Evolutionary conservation across 2,113 vertebrate genomes (phyloP).

Genomic region (Laterallus jamaicensis): DNA sequence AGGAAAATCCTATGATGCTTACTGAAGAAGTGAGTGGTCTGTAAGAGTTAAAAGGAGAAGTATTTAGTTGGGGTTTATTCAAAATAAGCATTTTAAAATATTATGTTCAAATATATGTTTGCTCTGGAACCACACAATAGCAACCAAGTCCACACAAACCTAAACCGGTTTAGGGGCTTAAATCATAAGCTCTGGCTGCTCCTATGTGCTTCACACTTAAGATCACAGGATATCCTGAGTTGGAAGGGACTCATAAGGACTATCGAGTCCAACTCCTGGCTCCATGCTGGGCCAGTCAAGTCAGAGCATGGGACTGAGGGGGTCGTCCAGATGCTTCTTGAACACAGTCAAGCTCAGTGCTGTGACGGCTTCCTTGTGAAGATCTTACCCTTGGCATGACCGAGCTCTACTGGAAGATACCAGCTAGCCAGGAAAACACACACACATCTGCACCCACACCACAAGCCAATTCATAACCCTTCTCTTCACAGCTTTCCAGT

Average conservation of each 20-base stretch:
- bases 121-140: not conserved
- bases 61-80: too few relatives aligned
- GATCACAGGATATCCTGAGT: too few relatives aligned
- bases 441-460: not conserved
- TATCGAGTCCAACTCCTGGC: too few relatives aligned
- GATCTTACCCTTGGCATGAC: not conserved
- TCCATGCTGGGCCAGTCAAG: too few relatives aligned
- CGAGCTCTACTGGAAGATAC: not conserved
- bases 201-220: not conserved
- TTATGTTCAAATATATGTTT: not conserved
- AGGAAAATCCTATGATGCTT: not conserved
- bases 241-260: too few relatives aligned
- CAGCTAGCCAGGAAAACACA: not conserved
- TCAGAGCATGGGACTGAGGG: too few relatives aligned
- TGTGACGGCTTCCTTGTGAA: too few relatives aligned
- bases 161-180: not conserved
- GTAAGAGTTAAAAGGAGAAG: not conserved
- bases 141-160: not conserved
- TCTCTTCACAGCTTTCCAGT: not conserved
- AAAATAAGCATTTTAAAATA: not conserved
- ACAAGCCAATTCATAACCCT: not conserved
- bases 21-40: not conserved
- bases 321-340: too few relatives aligned
- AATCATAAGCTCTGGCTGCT: not conserved
- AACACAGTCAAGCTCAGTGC: too few relatives aligned